A percentile compares a stretch with the other conserved stretches of the same genome.
Conservation (phyloP, 2,113 vertebrate species). For the Hemicordylus capensis region DNA sequence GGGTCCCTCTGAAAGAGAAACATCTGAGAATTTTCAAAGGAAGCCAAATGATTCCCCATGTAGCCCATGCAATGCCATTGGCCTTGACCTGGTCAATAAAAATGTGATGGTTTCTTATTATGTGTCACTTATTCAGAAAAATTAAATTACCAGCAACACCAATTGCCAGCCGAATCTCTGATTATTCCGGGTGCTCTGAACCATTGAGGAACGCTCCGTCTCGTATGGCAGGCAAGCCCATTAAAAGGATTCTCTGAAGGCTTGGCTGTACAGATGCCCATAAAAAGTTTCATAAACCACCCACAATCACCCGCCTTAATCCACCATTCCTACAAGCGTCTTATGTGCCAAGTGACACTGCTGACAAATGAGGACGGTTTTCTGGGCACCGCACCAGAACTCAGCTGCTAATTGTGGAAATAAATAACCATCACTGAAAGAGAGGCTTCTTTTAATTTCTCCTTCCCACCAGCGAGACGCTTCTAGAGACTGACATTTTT, state of each 20-base stretch:
- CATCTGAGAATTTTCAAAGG: too few species aligned
- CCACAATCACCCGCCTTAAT: constrained; percentile 74
- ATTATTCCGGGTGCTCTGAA: constrained; percentile 63
- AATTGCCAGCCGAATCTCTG: constrained; percentile 51
- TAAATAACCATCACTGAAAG: constrained; percentile 69
- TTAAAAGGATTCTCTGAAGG: constrained; percentile 72
- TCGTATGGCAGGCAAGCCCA: constrained; percentile 65
- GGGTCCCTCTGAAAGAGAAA: too few species aligned
- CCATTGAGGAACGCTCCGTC: constrained; percentile 57
- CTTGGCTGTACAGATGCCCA: constrained; percentile 67
- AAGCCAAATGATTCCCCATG: too few species aligned
- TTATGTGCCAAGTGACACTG: constrained; percentile 61
- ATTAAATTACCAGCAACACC: constrained; percentile 32
- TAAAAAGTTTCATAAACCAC: constrained; percentile 80
- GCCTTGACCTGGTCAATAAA: background rate
- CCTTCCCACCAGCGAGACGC: constrained; percentile 65
- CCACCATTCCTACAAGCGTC: constrained; percentile 69
- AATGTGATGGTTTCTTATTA: background rate
- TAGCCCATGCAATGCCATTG: background rate
- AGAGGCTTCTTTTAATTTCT: constrained; percentile 65
- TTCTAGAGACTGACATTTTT: constrained; percentile 58
- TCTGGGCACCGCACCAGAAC: constrained; percentile 74
- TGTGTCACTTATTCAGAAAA: constrained; percentile 60
- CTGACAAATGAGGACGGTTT: constrained; percentile 71
- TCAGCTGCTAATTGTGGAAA: constrained; percentile 71